Conservation (phyloP, 2,797 vertebrate genomes). For the Sebastes vulpes region DNA sequence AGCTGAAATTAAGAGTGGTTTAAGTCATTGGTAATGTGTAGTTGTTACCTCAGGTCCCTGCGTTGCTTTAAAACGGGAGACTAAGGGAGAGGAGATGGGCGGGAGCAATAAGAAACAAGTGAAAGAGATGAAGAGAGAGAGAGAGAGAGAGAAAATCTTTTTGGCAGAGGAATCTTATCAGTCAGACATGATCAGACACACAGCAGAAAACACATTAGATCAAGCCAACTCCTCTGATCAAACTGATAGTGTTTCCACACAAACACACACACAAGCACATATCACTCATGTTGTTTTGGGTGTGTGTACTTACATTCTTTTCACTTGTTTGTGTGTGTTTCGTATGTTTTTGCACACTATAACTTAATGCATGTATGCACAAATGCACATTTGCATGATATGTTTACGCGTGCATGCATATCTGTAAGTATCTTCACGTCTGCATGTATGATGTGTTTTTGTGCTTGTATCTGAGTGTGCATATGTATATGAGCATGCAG, state of each 20-base stretch:
- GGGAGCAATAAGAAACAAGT: neutral
- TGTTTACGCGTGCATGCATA: neutral
- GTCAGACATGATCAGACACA: conserved; percentile 52
- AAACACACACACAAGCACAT: neutral
- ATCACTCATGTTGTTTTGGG: conserved; percentile 8
- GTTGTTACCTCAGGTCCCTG: neutral
- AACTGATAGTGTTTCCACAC: conserved; percentile 42
- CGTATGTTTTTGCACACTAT: neutral
- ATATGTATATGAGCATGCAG: neutral
- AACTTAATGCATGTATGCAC: neutral
- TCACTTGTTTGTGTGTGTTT: neutral
- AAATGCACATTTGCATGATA: neutral
- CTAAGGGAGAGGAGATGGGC: neutral
- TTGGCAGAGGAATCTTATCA: conserved; percentile 26
- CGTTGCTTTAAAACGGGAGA: neutral
- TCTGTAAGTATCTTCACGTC: neutral
- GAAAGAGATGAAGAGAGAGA: neutral
- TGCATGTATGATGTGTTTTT: neutral
- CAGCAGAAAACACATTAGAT: conserved; percentile 14
- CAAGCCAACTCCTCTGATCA: conserved; percentile 44
- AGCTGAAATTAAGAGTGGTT: neutral
- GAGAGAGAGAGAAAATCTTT: neutral
- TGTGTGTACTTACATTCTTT: conserved; percentile 25
- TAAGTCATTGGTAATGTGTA: neutral
- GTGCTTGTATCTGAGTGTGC: neutral